Evolutionary conservation across 2,797 vertebrate species (phyloP).

Genomic region (Hoplostethus mediterraneus): DNA sequence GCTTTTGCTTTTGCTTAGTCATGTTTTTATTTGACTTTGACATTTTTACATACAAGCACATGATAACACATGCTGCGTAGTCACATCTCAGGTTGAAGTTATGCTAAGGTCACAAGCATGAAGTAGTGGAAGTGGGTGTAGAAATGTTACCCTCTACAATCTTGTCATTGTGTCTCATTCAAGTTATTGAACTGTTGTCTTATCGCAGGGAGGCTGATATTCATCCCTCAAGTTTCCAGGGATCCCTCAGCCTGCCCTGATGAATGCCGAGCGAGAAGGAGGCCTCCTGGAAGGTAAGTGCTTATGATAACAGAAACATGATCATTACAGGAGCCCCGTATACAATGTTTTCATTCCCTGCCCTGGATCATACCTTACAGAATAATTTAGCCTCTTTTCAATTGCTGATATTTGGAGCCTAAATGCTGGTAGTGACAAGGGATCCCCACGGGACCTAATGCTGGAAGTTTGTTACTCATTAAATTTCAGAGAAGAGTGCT

Average conservation of each 20-base stretch:
- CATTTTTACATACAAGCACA: background rate
- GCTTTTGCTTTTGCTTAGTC: conserved; percentile 40
- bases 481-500: too few relatives aligned
- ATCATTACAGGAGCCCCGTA: background rate
- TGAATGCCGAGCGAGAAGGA: conserved; percentile 71
- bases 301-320: conserved; percentile 53
- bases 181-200: conserved; percentile 30
- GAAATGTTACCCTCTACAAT: background rate
- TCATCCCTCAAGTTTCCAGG: conserved; percentile 59
- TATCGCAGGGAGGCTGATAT: conserved; percentile 66
- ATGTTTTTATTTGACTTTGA: conserved; percentile 35
- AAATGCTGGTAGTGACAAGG: too few relatives aligned
- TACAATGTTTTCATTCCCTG: too few relatives aligned
- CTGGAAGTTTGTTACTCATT: too few relatives aligned
- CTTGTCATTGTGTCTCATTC: background rate
- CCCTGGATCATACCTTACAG: too few relatives aligned
- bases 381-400: background rate
- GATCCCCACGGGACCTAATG: too few relatives aligned
- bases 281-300: conserved; percentile 77
- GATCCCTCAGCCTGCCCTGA: conserved; percentile 62
- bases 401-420: background rate
- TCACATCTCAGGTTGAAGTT: too few relatives aligned
- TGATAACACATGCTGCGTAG: conserved; percentile 3
- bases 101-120: background rate
- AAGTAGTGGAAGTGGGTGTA: background rate